These are phyloP conservation scores for Apamea crenata DNA, from an alignment of 2,888 invertebrate species.

Conservation along the genomic window DNA sequence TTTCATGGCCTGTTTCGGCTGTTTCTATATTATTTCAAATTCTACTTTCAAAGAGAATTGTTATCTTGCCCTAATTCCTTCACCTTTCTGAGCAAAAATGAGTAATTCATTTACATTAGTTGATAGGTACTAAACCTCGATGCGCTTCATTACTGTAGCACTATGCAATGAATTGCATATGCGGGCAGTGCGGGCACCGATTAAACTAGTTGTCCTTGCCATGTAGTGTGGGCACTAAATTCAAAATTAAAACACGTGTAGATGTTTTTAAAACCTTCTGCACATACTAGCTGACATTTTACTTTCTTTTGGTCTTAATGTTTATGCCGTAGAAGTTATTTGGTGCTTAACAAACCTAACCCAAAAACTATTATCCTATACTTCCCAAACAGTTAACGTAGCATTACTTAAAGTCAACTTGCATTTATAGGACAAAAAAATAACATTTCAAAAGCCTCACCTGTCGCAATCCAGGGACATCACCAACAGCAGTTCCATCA, in stretches of 20 bases:
- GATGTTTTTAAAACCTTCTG: background rate
- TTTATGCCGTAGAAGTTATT: background rate
- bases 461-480: slow-evolving; percentile 96
- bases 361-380: background rate
- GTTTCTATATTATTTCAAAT: background rate
- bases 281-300: background rate
- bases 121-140: slow-evolving; percentile 1
- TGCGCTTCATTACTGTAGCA: slow-evolving; percentile 28
- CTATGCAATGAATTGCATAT: slow-evolving; percentile 49
- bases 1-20: slow-evolving; percentile 14
- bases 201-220: slow-evolving; percentile 42
- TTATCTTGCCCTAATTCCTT: background rate
- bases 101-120: background rate
- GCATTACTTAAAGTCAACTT: background rate
- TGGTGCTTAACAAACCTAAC: background rate
- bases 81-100: background rate
- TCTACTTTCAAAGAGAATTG: background rate
- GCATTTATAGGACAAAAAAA: background rate
- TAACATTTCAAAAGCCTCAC: slow-evolving; percentile 80
- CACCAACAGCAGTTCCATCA: slow-evolving; percentile 97
- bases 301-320: background rate
- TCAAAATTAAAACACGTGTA: slow-evolving; percentile 26
- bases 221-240: slow-evolving; percentile 12
- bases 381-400: background rate
- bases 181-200: slow-evolving; percentile 35